These are phyloP conservation scores for Hemicentrotus pulcherrimus DNA, from an alignment of 35 echinoderm and acorn worm species.

Conservation along the genomic window DNA sequence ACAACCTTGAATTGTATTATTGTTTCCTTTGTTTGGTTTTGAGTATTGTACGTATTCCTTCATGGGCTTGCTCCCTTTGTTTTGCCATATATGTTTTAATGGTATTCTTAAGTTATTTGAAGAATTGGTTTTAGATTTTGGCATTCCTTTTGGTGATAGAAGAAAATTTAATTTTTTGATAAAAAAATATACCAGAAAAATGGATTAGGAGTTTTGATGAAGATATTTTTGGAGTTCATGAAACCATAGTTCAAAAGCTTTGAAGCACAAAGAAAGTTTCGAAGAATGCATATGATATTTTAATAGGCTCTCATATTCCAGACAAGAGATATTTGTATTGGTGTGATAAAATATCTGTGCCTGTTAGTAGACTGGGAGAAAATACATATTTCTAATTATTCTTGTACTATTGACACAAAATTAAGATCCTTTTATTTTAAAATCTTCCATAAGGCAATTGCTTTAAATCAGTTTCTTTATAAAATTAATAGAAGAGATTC, in stretches of 20 bases:
- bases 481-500: slow-evolving; percentile 43
- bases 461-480: slow-evolving; percentile 18
- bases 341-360: not conserved
- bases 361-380: not conserved
- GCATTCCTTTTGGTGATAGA: no score
- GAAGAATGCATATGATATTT: not conserved
- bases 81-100: no score
- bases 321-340: not conserved
- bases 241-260: not conserved
- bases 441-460: not conserved
- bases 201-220: no score
- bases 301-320: not conserved
- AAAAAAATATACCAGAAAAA: no score
- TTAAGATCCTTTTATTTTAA: not conserved
- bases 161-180: no score
- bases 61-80: no score
- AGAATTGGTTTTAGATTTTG: no score
- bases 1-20: no score
- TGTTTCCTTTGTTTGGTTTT: no score
- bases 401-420: slow-evolving; percentile 7
- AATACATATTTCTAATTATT: not conserved
- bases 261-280: not conserved
- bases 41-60: no score
- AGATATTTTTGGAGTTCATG: no score
- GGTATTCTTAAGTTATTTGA: no score